phyloP scores from a whole-genome alignment of 2,113 vertebrate species.

The Anhinga anhinga region DNA sequence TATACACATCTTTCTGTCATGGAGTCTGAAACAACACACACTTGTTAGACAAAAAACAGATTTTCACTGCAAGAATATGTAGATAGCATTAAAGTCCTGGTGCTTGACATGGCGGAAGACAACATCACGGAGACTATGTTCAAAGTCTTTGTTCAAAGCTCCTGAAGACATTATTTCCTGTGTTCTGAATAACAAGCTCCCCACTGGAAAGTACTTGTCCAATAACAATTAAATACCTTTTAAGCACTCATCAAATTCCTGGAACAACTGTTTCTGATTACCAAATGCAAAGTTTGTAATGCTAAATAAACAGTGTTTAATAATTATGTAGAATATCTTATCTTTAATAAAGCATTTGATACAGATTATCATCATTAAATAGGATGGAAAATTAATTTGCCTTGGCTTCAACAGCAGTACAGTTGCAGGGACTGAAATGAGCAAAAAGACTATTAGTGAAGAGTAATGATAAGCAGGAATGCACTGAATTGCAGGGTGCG shows the following conservation, averaged over 20 bases:
- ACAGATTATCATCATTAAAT: slow-evolving; percentile 3
- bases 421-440: not conserved
- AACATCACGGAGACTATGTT: not conserved
- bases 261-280: not conserved
- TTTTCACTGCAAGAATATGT: not conserved
- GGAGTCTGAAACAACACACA: slow-evolving; percentile 78
- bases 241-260: not conserved
- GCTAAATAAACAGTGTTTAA: slow-evolving; percentile 22
- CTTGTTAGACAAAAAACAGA: not conserved
- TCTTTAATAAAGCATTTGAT: slow-evolving; percentile 27
- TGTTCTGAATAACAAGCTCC: not conserved
- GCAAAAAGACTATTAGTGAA: not conserved
- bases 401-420: not conserved
- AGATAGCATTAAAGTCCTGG: not conserved
- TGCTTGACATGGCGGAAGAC: not conserved
- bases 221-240: not conserved
- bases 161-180: not conserved
- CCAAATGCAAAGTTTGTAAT: not conserved
- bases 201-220: not conserved
- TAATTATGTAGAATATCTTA: not conserved
- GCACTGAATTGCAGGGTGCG: not conserved
- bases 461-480: not conserved
- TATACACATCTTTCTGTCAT: slow-evolving; percentile 98
- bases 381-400: slow-evolving; percentile 47
- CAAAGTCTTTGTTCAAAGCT: not conserved